Evolutionary conservation across 2,113 vertebrate species (phyloP).

Genomic region (Pseudonaja textilis): DNA sequence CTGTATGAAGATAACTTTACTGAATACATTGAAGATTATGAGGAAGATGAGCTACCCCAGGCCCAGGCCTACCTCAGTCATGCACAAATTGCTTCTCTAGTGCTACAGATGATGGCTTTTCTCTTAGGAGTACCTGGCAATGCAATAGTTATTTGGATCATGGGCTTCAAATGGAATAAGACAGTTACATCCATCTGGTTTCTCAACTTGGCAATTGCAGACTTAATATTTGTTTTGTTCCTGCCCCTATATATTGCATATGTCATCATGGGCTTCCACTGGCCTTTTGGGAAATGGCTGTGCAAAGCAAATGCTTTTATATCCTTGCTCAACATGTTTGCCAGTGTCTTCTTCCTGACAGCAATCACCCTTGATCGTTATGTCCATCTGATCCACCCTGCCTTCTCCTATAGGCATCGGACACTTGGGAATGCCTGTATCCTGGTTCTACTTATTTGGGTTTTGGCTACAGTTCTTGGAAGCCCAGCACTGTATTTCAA

Average conservation of each 20-base stretch:
- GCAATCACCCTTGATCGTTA: constrained; percentile 91
- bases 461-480: constrained; percentile 73
- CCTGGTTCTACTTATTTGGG: constrained; percentile 77
- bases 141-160: constrained; percentile 90
- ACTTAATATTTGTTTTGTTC: constrained; percentile 92
- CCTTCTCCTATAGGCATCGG: constrained; percentile 74
- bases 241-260: constrained; percentile 91
- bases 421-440: constrained; percentile 69
- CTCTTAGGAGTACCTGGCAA: constrained; percentile 89
- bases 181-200: constrained; percentile 89
- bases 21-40: constrained; percentile 62
- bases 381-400: constrained; percentile 78
- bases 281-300: constrained; percentile 84
- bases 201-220: constrained; percentile 91
- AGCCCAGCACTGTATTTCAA: constrained; percentile 83
- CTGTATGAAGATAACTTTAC: constrained; percentile 69
- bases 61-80: constrained; percentile 65
- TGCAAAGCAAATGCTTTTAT: constrained; percentile 94
- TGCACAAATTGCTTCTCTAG: constrained; percentile 83
- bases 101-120: constrained; percentile 83
- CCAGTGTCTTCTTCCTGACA: constrained; percentile 92
- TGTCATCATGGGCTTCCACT: constrained; percentile 86
- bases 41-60: constrained; percentile 59
- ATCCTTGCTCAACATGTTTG: constrained; percentile 90
- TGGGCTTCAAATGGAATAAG: constrained; percentile 85